Evolutionary conservation across 1,140 invertebrate species (phyloP), one percentile per base, ranked within the genome.

Genomic region (Mylabris phalerata): DNA sequence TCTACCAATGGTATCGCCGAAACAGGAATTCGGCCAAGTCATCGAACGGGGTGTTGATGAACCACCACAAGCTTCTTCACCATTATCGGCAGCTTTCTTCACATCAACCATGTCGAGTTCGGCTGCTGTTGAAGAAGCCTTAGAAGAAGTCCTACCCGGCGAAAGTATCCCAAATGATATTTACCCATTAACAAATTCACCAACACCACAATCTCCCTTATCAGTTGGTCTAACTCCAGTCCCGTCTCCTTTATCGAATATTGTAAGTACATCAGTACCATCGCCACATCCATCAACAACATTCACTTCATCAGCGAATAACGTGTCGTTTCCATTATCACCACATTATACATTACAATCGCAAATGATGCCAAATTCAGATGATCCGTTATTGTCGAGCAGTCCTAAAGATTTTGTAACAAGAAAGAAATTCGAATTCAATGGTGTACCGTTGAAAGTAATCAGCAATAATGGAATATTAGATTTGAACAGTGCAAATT

Each of bases 31-130:
- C 68, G 61, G 74, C 64, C 62, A 76, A 72, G 49, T 77, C 60
- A 56, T 79, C 66, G 75, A 75, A 56, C 72, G 75, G 64, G 78
- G 78, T 43, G 64, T 79, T 1, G 83, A 83, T 32, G 78, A 80
- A 57, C 80, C 82, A 0, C 77, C 80, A 11, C 84, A 85, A 50
- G 81, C 83, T 2, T 85, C 84, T 5, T 85, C 84, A 2, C 87
- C 88, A 0, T 71, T 90, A 0, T 87, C 88, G 1, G 87, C 88
- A 26, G 87, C 88, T 0, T 90, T 90, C 71, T 91, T 89, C 71
- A 88, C 87, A n/a, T 85, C 85, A n/a, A 86, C 86, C 13, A 90
- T 90, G 80, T 89, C 88, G 1, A 89, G 87, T 48, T 87, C 88
- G 11, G 89, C 88, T 62, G 89, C 88, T 60, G 88, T 91, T 0